These are phyloP conservation scores for Anorthoa munda DNA, from an alignment of 2,888 invertebrate genomes.

Conservation along the genomic window DNA sequence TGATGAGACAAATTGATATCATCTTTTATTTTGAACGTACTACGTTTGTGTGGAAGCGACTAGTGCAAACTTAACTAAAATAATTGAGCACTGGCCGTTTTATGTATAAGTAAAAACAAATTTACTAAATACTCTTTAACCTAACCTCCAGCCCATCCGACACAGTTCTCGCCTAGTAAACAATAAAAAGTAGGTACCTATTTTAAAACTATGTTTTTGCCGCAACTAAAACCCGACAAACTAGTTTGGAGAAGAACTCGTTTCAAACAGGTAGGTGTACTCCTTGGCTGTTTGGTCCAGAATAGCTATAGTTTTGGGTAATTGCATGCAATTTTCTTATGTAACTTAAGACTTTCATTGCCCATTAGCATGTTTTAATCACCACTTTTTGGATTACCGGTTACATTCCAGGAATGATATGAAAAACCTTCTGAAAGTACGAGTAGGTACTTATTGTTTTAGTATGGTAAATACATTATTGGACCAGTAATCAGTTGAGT, in stretches of 20 bases:
- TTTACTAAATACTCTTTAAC: not conserved
- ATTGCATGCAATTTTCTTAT: conserved; percentile 14
- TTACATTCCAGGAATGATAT: too few relatives aligned
- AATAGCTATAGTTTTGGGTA: conserved; percentile 36
- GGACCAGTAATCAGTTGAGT: too few relatives aligned
- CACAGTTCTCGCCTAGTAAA: conserved; percentile 36
- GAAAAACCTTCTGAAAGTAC: too few relatives aligned
- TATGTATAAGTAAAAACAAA: not conserved
- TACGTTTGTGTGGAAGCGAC: too few relatives aligned
- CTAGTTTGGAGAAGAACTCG: conserved; percentile 58
- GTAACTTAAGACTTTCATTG: not conserved
- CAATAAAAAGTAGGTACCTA: conserved; percentile 33
- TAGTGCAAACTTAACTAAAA: too few relatives aligned
- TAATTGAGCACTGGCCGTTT: not conserved
- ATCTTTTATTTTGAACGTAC: too few relatives aligned
- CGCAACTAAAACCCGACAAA: conserved; percentile 47
- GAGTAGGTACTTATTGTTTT: too few relatives aligned
- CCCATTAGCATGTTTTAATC: not conserved
- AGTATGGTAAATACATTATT: too few relatives aligned
- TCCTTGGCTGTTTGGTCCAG: conserved; percentile 34
- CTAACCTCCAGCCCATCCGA: conserved; percentile 9
- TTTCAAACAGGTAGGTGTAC: conserved; percentile 43
- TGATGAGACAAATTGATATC: too few relatives aligned
- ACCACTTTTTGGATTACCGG: not conserved
- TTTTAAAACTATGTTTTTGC: conserved; percentile 51